Base-by-base conservation (phyloP, 2,888 invertebrate species). In the Noctua janthina region DNA sequence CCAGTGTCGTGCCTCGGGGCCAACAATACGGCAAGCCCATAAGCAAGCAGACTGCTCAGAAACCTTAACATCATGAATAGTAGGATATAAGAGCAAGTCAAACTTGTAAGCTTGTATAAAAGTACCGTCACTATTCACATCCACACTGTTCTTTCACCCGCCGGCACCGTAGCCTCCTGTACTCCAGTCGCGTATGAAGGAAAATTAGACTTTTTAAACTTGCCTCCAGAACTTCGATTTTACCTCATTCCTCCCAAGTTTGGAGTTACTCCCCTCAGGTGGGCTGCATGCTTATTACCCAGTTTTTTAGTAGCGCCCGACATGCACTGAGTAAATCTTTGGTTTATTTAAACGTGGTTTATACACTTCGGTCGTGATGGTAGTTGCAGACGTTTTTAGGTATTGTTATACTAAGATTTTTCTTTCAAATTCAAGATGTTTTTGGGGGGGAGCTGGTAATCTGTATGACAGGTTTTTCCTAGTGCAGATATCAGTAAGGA, bases 121-220 rank as follows among this genome's bases (percentile, higher is more conserved):
- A 29, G 29, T 29, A 29, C 29, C 7, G 7, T 2, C 29, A n/a
- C 1, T n/a, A 59, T 39, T 54, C 85, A n/a, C 85, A 81, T 94
- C 94, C 91, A 89, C 54, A 78, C 0, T 68, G 85, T 83, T 83
- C 87, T 88, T 68, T 78, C 83, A 43, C 8, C 56, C 23, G 79
- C 79, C 84, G 83, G 76, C 83, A 85, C 89, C 91, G 91, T 89
- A 89, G 92, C 92, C 94, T 93, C 91, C 90, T 90, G 94, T 93
- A 95, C 95, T 94, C 96, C 90, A 94, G 96, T 95, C 96, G 95
- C 95, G 96, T 96, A 95, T 96, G 95, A 94, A 95, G 94, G 95
- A 94, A 95, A 96, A 96, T 96, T 96, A 96, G 95, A 96, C 95
- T 96, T 96, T 96, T 96, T 95, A 95, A 96, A 96, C 94, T 95